Base-by-base conservation (phyloP, 2,888 invertebrate genomes). In the Hirtodrosophila confusa region DNA sequence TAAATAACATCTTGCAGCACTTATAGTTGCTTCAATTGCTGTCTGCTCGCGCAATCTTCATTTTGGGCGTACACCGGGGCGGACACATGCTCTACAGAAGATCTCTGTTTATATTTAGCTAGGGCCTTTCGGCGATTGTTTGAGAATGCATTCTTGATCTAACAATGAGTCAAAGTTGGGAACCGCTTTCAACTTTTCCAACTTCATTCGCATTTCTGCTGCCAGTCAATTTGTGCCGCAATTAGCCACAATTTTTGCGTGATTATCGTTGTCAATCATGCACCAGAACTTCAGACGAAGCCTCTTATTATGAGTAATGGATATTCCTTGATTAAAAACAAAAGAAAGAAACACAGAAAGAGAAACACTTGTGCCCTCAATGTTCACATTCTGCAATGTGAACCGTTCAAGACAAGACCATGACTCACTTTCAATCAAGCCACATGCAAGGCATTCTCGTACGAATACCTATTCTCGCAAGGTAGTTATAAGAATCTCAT, bases 211-310 rank as follows among this genome's bases (percentile, higher is more conserved):
- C 31, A 54, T 56, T 35, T 49, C 29, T 17, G 17, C n/a, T 10
- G 45, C 33, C 27, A 44, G 27, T 44, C 48, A 67, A 45, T 50
- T 44, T 48, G 7, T 44, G 33, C 49, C 43, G 40, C 50, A 75
- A 75, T 71, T 72, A 69, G 36, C 48, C 62, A 41, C 24, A 31
- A 61, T 51, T 60, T 53, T 40, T 44, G 58, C 71, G 40, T 75
- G 60, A 76, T 65, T 75, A 75, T 75, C 71, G 48, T 49, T 75
- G 72, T 75, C 72, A 72, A 69, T 72, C 72, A 57, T 27, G 29
- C 10, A 48, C 9, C 33, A 48, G 11, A 40, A 10, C 17, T 35
- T 23, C 44, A 57, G 43, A 44, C 17, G 48, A 53, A 54, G 49
- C 53, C 67, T 5, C 72, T 65, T 39, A 71, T 73, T 76, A 71